Percentiles rank a stretch among this genome's conserved stretches.
phyloP scores from a whole-genome alignment of 2,113 vertebrate species.

The Pelodiscus sinensis region DNA sequence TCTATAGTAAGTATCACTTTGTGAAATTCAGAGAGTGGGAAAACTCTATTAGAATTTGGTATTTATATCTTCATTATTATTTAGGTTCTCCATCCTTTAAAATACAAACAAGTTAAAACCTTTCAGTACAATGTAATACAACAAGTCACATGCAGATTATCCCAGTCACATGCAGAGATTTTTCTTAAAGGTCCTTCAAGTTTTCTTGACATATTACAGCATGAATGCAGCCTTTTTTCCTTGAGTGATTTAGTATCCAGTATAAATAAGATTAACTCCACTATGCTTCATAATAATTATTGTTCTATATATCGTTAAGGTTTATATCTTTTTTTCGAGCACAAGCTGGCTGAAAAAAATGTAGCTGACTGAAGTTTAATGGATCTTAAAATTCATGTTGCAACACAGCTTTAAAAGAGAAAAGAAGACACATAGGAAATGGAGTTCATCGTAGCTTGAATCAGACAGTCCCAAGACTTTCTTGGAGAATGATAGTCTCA shows the following conservation, averaged over 20 bases:
- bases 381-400: slow-evolving; percentile 26
- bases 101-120: background rate
- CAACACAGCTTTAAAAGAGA: background rate
- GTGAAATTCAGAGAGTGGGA: background rate
- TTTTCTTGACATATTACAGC: slow-evolving; percentile 15
- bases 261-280: background rate
- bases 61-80: background rate
- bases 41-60: background rate
- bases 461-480: background rate
- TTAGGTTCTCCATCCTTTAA: slow-evolving; percentile 11
- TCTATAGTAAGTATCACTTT: background rate
- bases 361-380: slow-evolving; percentile 44
- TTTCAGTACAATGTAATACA: background rate
- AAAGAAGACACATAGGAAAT: background rate
- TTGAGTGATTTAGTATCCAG: background rate
- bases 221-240: background rate
- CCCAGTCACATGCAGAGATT: slow-evolving; percentile 30
- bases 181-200: background rate
- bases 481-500: background rate
- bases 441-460: background rate
- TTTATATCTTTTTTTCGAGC: slow-evolving; percentile 41
- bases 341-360: slow-evolving; percentile 48
- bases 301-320: slow-evolving; percentile 26
- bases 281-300: background rate
- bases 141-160: background rate